A percentile compares a stretch with the other conserved stretches of the same genome.
Evolutionary conservation across 2,113 vertebrate species (phyloP).

Genomic region (Carlito syrichta): DNA sequence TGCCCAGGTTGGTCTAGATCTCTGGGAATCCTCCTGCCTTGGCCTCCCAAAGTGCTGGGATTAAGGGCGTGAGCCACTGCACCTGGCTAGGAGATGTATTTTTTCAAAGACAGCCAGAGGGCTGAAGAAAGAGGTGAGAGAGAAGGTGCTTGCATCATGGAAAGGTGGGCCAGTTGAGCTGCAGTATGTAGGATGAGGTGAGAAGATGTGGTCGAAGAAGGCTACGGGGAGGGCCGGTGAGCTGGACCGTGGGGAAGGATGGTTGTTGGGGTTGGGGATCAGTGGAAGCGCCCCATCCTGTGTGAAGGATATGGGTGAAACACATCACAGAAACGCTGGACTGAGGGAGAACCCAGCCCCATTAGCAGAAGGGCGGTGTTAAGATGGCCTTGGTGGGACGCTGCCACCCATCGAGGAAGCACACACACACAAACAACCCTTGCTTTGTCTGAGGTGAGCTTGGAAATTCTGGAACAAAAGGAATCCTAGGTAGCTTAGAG

Average conservation of each 20-base stretch:
- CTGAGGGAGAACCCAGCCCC: not conserved
- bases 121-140: not conserved
- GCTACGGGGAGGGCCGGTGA: accelerated
- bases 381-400: not conserved
- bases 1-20: too few species aligned
- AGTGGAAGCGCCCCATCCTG: not conserved
- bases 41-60: too few species aligned
- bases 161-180: too few species aligned
- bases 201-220: not conserved
- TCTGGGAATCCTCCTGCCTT: too few species aligned
- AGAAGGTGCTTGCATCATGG: not conserved
- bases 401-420: not conserved
- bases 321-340: not conserved
- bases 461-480: not conserved
- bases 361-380: not conserved
- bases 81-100: too few species aligned
- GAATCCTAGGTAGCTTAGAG: not conserved
- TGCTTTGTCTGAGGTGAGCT: not conserved
- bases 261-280: not conserved
- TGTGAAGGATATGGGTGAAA: not conserved
- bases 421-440: too few species aligned
- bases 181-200: not conserved
- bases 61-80: too few species aligned
- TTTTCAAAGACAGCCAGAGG: not conserved
- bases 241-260: too few species aligned